A percentile compares a stretch with the other conserved stretches of the same genome.
Conservation (phyloP, 2,888 invertebrate species). For the Neria commutata region DNA sequence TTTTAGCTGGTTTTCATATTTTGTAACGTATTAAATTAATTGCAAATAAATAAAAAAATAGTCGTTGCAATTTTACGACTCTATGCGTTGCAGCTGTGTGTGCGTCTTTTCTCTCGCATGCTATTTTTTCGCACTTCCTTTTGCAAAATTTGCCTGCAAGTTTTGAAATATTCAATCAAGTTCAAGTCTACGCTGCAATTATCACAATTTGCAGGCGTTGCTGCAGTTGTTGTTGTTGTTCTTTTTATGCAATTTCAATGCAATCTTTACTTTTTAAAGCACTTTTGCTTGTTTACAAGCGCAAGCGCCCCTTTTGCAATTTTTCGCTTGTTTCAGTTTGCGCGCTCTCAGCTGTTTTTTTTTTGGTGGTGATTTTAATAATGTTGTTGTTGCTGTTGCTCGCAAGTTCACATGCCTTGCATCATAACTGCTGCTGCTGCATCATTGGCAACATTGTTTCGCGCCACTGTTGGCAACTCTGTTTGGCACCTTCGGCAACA, state of each 20-base stretch:
- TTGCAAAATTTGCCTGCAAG: slow-evolving; percentile 47
- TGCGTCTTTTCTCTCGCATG: neutral
- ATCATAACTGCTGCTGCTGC: slow-evolving; percentile 33
- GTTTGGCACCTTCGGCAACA: slow-evolving; percentile 21
- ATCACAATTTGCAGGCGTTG: too few species aligned
- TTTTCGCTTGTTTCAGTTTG: slow-evolving; percentile 21
- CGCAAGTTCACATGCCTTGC: slow-evolving; percentile 7
- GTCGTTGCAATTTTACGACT: too few species aligned
- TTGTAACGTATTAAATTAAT: too few species aligned
- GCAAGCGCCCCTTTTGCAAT: neutral
- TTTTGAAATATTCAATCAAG: slow-evolving; percentile 13
- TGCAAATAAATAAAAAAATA: neutral
- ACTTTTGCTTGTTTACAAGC: slow-evolving; percentile 39
- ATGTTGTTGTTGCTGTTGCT: neutral
- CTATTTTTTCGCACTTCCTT: slow-evolving; percentile 27
- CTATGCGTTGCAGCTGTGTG: too few species aligned
- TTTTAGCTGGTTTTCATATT: too few species aligned
- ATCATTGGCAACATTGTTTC: slow-evolving; percentile 28
- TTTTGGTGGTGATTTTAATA: neutral
- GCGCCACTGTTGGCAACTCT: slow-evolving; percentile 2
- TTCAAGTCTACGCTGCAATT: slow-evolving; percentile 22
- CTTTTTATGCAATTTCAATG: slow-evolving; percentile 44
- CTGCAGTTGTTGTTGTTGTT: slow-evolving; percentile 12
- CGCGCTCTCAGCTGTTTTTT: neutral
- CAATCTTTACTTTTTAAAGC: slow-evolving; percentile 49